Evolutionary conservation across 2,888 invertebrate genomes (phyloP), one percentile per base, ranked within the genome.

Genomic region (Diachrysia chrysitis): DNA sequence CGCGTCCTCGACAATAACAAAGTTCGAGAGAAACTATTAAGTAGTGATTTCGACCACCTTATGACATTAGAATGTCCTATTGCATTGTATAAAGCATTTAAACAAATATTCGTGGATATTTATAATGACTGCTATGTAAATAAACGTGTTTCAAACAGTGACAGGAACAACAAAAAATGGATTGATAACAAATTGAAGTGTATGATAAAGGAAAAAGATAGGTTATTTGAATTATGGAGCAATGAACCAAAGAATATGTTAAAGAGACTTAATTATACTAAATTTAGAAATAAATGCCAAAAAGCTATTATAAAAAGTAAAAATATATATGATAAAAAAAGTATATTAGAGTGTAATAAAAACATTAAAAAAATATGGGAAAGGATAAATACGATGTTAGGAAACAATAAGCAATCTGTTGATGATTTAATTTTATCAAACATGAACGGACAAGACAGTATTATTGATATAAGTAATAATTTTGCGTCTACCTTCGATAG

Each of bases 351-450:
- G 16, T 59, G 59, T 21, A 59, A 51, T 48, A 59, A 59, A 32
- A 59, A 59, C 29, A 59, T 59, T 51, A 53, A 32, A 59, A 59
- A 51, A 51, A 59, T 51, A 59, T 59, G 59, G 59, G 59, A 51
- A 51, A 59, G 59, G 32, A 59, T 59, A 14, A 53, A 53, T 53
- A 7, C 12, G 23, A 53, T 23, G 53, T 6, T 48, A 7, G 17
- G 48, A 10, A 48, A 48, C 17, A 48, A 17, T 17, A 48, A 48
- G 16, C 37, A 37, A 37, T 37, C 37, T 14, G 37, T 37, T 1
- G 14, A 37, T 37, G 5, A 37, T 2, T 14, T 37, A 37, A 37
- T 37, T 37, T 12, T 37, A 12, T 37, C 37, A 37, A 59, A 51
- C 17, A 58, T 58, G 29, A 29, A 48, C 25, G 58, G 29, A 29